Base-by-base conservation (phyloP, 2,888 invertebrate species). In the Watsonalla cultraria region DNA sequence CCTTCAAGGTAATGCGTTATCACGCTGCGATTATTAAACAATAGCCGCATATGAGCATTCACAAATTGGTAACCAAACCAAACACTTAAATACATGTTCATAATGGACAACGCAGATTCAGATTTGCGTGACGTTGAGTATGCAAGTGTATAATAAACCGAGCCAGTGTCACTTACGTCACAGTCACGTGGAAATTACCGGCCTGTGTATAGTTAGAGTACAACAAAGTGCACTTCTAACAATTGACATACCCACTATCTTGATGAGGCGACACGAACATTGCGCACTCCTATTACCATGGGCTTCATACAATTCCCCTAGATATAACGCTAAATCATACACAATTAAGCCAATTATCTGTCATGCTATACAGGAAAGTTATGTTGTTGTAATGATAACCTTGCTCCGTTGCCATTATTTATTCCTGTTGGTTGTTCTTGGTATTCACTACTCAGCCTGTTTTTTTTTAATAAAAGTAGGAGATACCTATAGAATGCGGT, bases 211-310 rank as follows among this genome's bases (percentile, higher is more conserved):
- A 59, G 66, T 73, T 71, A 70, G 55, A 54, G 63, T 61, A 84
- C 82, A 81, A 74, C 77, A 61, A 84, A 79, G 82, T 81, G 81
- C 80, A 84, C 82, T 83, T 68, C 65, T 60, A 63, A 74, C 82
- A 78, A 84, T 84, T 84, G 78, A 75, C 70, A 71, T 62, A 59
- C 34, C 56, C 48, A 14, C 58, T 76, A 78, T 79, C 80, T 75
- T 72, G 77, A 82, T 79, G 69, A 65, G 62, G 55, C 57, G 63
- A 74, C 80, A 77, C 78, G 77, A 77, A 76, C 75, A 68, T 68
- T 72, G 66, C 60, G 62, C 66, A 61, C 62, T 49, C 37, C 37
- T 11, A 49, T 37, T 49, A 37, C 14, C 11, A 15, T 37, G 37
- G 15, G 37, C 15, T 49, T 49, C 11, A 49, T 37, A 14, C 15